These are phyloP conservation scores for Eristalis tenax DNA, from an alignment of 2,888 invertebrate genomes.

Conservation along the genomic window DNA sequence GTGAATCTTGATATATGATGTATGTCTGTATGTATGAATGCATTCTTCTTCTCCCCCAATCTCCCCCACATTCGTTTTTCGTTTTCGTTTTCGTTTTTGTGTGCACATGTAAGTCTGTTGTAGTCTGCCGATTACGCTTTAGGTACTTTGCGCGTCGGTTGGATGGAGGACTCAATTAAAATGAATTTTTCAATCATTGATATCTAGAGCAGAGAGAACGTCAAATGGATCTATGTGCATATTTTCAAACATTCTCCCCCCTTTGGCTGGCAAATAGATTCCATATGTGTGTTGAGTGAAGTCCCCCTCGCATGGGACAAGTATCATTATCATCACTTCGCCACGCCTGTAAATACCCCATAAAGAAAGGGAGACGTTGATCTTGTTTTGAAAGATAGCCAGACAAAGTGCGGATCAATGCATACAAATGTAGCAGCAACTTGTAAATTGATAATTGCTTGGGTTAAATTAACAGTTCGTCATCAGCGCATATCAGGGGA, in stretches of 20 bases:
- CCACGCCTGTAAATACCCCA: slow-evolving; percentile 33
- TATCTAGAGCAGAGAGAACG: slow-evolving; percentile 17
- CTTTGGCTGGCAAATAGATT: slow-evolving; percentile 26
- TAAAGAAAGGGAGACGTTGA: slow-evolving; percentile 27
- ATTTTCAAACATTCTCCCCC: not conserved
- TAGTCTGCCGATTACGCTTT: not conserved
- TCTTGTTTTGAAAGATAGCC: slow-evolving; percentile 32
- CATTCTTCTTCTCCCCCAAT: not conserved
- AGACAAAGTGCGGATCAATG: slow-evolving; percentile 54
- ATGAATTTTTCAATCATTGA: slow-evolving; percentile 35
- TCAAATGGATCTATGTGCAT: not conserved
- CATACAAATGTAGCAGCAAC: slow-evolving; percentile 36
- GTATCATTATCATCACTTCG: slow-evolving; percentile 24
- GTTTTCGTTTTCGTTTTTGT: not conserved
- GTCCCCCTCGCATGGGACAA: not conserved
- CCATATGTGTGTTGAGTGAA: slow-evolving; percentile 40
- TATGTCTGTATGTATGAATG: not conserved
- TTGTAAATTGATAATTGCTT: slow-evolving; percentile 62
- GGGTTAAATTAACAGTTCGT: slow-evolving; percentile 52
- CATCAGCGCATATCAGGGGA: slow-evolving; percentile 38
- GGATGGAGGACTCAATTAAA: slow-evolving; percentile 44
- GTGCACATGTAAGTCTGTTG: not conserved
- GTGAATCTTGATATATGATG: slow-evolving; percentile 63
- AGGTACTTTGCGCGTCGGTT: not conserved
- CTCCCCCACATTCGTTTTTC: not conserved